These are phyloP conservation scores for Botia kubotai DNA, from an alignment of 2,797 vertebrate species.

Conservation along the genomic window DNA sequence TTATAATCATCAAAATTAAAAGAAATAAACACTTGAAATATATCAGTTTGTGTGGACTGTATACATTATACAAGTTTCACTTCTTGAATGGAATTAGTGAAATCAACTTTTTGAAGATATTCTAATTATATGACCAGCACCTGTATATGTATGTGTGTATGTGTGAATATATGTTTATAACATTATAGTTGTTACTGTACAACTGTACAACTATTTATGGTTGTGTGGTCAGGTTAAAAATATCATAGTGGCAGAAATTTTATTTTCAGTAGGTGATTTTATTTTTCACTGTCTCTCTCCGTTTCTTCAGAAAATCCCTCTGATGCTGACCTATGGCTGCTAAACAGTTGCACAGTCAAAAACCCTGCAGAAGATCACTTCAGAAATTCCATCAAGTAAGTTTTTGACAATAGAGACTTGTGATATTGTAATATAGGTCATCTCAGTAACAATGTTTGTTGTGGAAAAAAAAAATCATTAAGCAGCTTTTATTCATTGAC, in stretches of 20 bases:
- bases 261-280: not conserved
- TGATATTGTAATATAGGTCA: not conserved
- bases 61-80: no score
- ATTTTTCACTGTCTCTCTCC: not conserved
- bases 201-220: not conserved
- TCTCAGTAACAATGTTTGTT: not conserved
- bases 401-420: not conserved
- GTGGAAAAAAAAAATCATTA: no score
- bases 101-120: no score
- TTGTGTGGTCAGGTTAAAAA: not conserved
- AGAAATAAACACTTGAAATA: no score
- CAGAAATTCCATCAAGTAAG: constrained; percentile 96
- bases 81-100: no score
- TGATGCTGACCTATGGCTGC: constrained; percentile 93
- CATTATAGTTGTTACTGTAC: not conserved
- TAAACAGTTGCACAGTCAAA: constrained; percentile 99
- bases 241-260: not conserved
- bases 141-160: no score
- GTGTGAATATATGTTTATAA: no score
- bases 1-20: no score
- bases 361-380: constrained; percentile 98
- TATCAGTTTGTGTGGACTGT: no score
- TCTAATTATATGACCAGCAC: no score
- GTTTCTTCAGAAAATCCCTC: constrained; percentile 82
- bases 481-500: no score